Base-by-base conservation (phyloP, 2,113 vertebrate genomes). In the Macrotus californicus region DNA sequence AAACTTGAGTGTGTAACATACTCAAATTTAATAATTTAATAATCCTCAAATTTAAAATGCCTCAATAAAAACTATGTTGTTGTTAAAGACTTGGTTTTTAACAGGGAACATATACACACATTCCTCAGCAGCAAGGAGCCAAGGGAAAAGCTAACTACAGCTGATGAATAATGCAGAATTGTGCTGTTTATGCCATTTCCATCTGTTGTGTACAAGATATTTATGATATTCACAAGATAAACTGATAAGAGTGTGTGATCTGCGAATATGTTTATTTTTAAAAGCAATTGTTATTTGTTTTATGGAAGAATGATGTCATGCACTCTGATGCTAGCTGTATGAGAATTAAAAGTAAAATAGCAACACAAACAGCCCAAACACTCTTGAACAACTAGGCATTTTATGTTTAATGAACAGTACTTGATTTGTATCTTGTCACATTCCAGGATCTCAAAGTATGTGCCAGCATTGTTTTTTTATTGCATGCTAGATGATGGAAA, bases 101-200 rank as follows among this genome's bases (percentile, higher is more conserved):
- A 87, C 4, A 72, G 5, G 48, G 89, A 77, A 6, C 66, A 83
- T 80, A 24, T 5, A 10, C 52, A 87, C 18, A 59, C 56, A 79
- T 39, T 92, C 3, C 59, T 94, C 92, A 80, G n/a, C 54, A 64
- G 41, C 67, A 14, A 7, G 12, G 39, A 96, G 50, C 34, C 34
- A 6, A 56, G 79, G 43, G 89, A 93, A 86, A 93, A 80, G 48
- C 56, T 12, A 95, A 72, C 67, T 13, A 3, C 9, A 61, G 24
- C 72, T 95, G 82, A 97, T 97, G 95, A 97, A 97, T 97, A 95
- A 97, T 96, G 96, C 43, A 96, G n/a, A 67, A 39, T 90, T 90
- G 93, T 87, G n/a, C 90, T 97, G 84, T 97, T 95, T 92, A 88
- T 94, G 59, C 90, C 92, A 96, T 82, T 96, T 90, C 97, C 95